These are phyloP conservation scores for Pachydiplax longipennis DNA, from an alignment of 2,888 invertebrate genomes.

Conservation along the genomic window DNA sequence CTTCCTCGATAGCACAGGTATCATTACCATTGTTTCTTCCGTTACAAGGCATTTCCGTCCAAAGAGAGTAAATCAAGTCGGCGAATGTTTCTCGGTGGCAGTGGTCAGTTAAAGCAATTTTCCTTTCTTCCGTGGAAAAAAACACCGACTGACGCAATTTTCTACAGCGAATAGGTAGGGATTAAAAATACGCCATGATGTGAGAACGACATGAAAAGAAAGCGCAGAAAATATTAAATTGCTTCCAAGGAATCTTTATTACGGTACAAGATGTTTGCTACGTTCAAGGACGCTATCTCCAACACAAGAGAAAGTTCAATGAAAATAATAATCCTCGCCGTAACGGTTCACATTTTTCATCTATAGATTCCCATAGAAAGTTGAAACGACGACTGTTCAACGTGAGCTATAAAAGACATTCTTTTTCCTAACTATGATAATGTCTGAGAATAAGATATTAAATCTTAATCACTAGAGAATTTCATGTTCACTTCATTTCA, in stretches of 20 bases:
- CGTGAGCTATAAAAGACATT: no score
- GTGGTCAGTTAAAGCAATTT: not conserved
- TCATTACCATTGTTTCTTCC: not conserved
- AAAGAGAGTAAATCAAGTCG: not conserved
- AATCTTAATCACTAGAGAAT: no score
- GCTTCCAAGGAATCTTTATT: not conserved
- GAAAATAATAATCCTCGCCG: not conserved
- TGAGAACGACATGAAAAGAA: not conserved
- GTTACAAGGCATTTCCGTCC: not conserved
- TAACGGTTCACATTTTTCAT: not conserved
- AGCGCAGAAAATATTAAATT: not conserved
- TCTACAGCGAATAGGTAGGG: not conserved
- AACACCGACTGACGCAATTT: not conserved
- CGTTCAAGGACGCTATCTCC: not conserved
- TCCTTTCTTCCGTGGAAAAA: not conserved
- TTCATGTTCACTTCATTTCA: no score
- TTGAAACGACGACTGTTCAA: no score
- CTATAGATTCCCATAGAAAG: no score
- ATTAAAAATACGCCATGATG: not conserved
- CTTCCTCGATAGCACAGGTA: not conserved
- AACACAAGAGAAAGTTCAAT: not conserved
- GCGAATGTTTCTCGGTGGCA: not conserved
- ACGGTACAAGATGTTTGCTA: not conserved
- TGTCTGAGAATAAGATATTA: no score
- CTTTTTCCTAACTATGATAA: no score